A percentile compares a stretch with the other conserved stretches of the same genome.
phyloP scores from a whole-genome alignment of 2,113 vertebrate species.

The Syrmaticus mikado region DNA sequence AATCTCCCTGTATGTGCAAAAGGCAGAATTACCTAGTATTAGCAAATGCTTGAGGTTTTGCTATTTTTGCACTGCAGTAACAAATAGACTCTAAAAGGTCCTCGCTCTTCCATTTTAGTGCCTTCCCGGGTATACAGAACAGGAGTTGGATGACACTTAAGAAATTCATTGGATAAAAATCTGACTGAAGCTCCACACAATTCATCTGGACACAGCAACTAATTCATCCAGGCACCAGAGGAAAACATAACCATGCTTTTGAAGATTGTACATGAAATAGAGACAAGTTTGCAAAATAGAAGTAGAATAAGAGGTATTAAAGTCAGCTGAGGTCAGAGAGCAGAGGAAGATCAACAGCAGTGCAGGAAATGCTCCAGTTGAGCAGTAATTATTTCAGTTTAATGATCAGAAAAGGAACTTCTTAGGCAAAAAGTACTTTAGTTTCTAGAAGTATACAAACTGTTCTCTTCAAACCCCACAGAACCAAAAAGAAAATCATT shows the following conservation, averaged over 20 bases:
- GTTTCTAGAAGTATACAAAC: background rate
- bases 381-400: background rate
- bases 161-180: background rate
- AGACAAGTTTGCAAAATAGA: background rate
- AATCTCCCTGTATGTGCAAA: background rate
- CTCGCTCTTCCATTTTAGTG: background rate
- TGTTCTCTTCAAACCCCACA: background rate
- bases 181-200: background rate
- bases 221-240: background rate
- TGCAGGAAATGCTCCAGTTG: background rate
- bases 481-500: background rate
- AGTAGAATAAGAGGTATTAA: background rate
- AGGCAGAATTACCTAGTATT: background rate
- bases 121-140: background rate
- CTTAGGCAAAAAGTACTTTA: background rate
- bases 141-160: background rate
- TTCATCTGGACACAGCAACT: background rate
- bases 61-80: background rate
- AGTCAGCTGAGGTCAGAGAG: background rate
- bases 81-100: background rate
- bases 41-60: fast-evolving
- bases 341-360: background rate
- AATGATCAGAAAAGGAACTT: background rate
- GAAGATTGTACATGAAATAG: background rate
- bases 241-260: background rate